Evolutionary conservation across 53 echinoderm and acorn worm species (phyloP).

Genomic region (Holothuria scabra): DNA sequence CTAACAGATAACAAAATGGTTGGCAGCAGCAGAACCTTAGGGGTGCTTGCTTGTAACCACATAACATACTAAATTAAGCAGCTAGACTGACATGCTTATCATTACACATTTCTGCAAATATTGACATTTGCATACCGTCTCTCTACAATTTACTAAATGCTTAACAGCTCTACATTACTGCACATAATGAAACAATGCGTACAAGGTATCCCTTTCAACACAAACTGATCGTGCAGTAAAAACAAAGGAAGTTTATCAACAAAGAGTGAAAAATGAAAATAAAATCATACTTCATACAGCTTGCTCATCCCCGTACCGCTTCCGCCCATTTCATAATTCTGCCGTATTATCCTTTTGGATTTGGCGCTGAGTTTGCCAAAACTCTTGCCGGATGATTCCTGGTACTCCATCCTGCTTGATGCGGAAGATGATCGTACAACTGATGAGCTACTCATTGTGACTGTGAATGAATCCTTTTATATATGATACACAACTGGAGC

Average conservation of each 20-base stretch:
- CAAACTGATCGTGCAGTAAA: background rate
- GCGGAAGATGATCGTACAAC: conserved; percentile 14
- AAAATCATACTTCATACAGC: conserved; percentile 94
- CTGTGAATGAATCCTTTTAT: conserved; percentile 8
- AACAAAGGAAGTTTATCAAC: background rate
- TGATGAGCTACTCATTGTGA: conserved; percentile 29
- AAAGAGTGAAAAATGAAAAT: conserved; percentile 34
- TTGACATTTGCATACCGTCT: no score
- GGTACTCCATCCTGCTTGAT: conserved; percentile 27
- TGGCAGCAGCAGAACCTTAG: no score
- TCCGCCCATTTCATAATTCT: conserved; percentile 96
- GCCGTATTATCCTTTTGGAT: conserved; percentile 91
- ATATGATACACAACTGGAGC: background rate
- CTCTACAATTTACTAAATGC: no score
- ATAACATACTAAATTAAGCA: no score
- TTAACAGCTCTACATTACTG: no score
- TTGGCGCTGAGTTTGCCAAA: conserved; percentile 92
- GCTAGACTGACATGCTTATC: no score
- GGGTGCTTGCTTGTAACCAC: no score
- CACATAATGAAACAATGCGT: no score
- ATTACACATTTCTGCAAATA: no score
- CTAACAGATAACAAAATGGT: no score
- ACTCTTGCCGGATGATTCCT: background rate
- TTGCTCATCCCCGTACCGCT: conserved; percentile 88
- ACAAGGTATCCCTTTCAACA: background rate